Conservation (phyloP, 2,797 vertebrate genomes). For the Notolabrus celidotus region DNA sequence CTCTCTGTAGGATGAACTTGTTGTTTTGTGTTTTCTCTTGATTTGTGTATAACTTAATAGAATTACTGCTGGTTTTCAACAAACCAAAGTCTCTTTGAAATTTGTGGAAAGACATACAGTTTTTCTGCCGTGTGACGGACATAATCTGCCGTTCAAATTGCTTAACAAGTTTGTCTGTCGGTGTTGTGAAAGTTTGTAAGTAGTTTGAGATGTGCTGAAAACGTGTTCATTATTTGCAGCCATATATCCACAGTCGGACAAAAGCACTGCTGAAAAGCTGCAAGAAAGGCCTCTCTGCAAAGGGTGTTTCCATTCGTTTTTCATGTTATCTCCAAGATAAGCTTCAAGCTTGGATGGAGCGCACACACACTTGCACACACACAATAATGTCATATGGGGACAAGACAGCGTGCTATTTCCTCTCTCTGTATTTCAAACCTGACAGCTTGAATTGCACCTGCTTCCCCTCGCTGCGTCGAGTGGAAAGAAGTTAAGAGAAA, state of each 20-base stretch:
- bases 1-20: slow-evolving; percentile 5
- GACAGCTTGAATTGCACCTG: slow-evolving; percentile 78
- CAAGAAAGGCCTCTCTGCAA: slow-evolving; percentile 45
- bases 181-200: not conserved
- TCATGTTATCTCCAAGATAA: slow-evolving; percentile 71
- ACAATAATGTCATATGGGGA: slow-evolving; percentile 71
- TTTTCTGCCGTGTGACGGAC: not conserved
- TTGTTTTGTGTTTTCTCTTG: not conserved
- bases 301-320: slow-evolving; percentile 67
- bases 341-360: slow-evolving; percentile 44
- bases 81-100: not conserved
- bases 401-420: slow-evolving; percentile 73
- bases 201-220: slow-evolving; percentile 4
- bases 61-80: slow-evolving; percentile 4
- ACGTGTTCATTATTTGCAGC: slow-evolving; percentile 8
- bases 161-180: not conserved
- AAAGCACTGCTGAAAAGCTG: slow-evolving; percentile 25
- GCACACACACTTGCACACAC: slow-evolving; percentile 19
- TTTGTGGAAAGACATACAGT: not conserved
- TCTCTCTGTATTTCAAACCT: slow-evolving; percentile 72
- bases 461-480: slow-evolving; percentile 67
- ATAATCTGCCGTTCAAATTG: slow-evolving; percentile 4
- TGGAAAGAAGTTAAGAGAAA: slow-evolving; percentile 64
- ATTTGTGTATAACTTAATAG: not conserved
- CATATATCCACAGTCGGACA: slow-evolving; percentile 24